Base-by-base conservation (phyloP, 30 jellyfish, hydroid and myxozoan genomes). In the Cassiopea andromeda region DNA sequence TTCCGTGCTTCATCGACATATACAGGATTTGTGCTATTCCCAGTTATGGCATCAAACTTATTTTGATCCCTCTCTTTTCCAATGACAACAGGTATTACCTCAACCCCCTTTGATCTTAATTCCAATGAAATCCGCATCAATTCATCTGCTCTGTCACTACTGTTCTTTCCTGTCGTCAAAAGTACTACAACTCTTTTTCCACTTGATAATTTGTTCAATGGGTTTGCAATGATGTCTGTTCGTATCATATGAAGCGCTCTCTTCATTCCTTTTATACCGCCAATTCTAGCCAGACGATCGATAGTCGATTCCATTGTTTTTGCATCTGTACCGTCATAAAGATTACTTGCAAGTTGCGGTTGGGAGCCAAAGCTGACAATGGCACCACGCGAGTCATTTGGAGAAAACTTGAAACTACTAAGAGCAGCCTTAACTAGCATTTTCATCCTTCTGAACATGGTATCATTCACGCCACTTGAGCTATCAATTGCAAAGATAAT, bases 231-330 rank as follows among this genome's bases (percentile, higher is more conserved):
- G 12, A 94, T 71, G 44, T 90, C 95, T n/a, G 92, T n/a, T 44
- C 50, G 69, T 6, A 90, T 81, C 1, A 48, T 12, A 5, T 78
- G 89, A 19, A 94, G 87, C 1, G 97, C 98, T 54, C 74, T 75
- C 60, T 94, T 96, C 89, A 90, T 94, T 82, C 98, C 66, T 80
- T 97, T 80, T 1, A 87, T 92, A 15, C 97, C 98, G 48, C 94
- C 94, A 48, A 89, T 81, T 69, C 61, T 85, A 58, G 50, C 50
- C 54, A 94, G 48, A 16, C 46, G 47, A 17, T 89, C 83, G 2
- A 81, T 54, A 17, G 83, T 14, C n/a, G 46, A 13, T 27, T 59
- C 84, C 1, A 78, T 58, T 7, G 2, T 54, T 15, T 10, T 84
- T 1, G 15, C 60, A 13, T 58, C 49, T 49, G 61, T 74, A 1